phyloP scores from a whole-genome alignment of 2,888 invertebrate species.

The Tetrapedia diversipes region DNA sequence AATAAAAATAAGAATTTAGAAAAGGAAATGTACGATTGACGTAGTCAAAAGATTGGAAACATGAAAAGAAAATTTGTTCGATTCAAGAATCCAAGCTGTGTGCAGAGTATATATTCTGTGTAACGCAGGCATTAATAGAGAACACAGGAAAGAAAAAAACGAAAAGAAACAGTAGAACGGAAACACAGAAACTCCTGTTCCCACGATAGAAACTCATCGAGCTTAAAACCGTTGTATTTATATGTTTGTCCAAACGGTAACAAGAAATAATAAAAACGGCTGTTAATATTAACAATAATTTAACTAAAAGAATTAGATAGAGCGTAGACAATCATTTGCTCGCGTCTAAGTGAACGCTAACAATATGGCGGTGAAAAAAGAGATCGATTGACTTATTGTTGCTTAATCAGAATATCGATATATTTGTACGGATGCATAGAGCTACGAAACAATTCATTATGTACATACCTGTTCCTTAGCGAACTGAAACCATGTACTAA shows the following conservation, averaged over 20 bases:
- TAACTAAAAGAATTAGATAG: no score
- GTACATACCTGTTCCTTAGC: conserved; percentile 92
- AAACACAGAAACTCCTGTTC: conserved; percentile 53
- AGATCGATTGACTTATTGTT: no score
- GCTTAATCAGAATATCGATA: no score
- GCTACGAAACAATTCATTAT: background rate
- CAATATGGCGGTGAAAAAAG: background rate
- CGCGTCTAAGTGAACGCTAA: no score
- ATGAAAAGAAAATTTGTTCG: background rate
- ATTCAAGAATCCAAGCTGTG: background rate
- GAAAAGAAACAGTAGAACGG: conserved; percentile 31
- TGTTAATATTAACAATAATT: no score
- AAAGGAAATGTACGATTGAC: no score
- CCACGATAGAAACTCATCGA: conserved; percentile 46
- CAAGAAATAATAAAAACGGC: conserved; percentile 4
- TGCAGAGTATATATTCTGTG: background rate
- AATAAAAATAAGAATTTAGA: no score
- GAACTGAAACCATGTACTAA: conserved; percentile 97
- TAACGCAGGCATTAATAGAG: background rate
- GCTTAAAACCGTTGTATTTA: conserved; percentile 27
- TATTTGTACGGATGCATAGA: background rate
- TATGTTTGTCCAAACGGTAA: conserved; percentile 38
- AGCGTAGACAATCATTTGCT: no score
- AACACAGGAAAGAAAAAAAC: conserved; percentile 7
- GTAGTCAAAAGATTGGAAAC: no score